Percentiles rank a stretch among this genome's conserved stretches.
Evolutionary conservation across 2,113 vertebrate species (phyloP).

Genomic region (Crotophaga sulcirostris): DNA sequence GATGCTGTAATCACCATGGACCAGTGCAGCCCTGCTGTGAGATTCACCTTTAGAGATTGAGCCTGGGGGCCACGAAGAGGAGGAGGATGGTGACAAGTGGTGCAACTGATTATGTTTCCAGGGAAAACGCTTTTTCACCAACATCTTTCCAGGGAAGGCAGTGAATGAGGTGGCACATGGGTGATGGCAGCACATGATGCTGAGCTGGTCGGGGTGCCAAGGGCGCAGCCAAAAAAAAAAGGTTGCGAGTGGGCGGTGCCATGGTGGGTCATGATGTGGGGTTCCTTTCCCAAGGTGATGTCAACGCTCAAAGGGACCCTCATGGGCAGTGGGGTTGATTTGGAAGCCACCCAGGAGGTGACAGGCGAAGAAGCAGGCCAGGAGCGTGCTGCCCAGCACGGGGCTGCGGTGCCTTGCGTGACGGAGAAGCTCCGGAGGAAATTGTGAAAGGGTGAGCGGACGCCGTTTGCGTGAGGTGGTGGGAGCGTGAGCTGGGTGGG

Average conservation of each 20-base stretch:
- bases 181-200: not conserved
- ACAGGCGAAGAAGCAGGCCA: not conserved
- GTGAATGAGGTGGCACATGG: fast-evolving
- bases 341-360: fast-evolving
- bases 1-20: fast-evolving
- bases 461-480: fast-evolving
- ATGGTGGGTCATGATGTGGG: fast-evolving
- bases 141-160: not conserved
- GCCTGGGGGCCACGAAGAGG: fast-evolving
- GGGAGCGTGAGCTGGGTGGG: not conserved
- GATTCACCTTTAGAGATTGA: fast-evolving
- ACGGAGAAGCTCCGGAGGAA: not conserved
- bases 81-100: fast-evolving
- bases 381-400: not conserved
- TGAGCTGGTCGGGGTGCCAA: not conserved
- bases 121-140: fast-evolving
- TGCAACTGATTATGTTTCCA: fast-evolving
- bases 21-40: fast-evolving
- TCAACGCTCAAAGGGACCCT: not conserved
- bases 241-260: fast-evolving
- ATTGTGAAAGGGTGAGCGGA: constrained; percentile 14
- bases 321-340: fast-evolving
- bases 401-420: fast-evolving
- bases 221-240: not conserved
- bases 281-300: not conserved